Evolutionary conservation across 2,113 vertebrate species (phyloP), one percentile per base, ranked within the genome.

Genomic region (Naja naja): DNA sequence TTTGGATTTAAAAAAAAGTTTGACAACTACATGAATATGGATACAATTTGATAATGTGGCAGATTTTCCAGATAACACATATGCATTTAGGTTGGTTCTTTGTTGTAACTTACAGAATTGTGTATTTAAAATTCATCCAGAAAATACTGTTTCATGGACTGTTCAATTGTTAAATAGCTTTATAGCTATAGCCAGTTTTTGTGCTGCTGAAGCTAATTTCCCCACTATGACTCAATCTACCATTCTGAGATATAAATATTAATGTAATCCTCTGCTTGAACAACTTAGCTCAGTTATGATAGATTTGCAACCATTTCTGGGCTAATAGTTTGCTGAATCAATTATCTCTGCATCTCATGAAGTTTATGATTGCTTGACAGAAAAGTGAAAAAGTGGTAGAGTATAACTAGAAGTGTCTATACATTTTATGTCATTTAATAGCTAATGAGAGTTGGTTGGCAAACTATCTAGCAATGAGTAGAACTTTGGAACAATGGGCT

Each of bases 271-370:
- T 91, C 55, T 74, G 18, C 85, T 88, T 93, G n/a, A 94, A 91
- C 49, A 94, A 10, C 18, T 87, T 89, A 53, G 14, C 9, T 39
- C 11, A 74, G 56, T 49, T 93, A 92, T 92, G 87, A n/a, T n/a
- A 91, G 8, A 94, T 91, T 89, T 89, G 10, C 4, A 89, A 55
- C 1, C 5, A 16, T 60, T 95, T 94, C 58, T 30, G 89, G 45
- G 6, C 30, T 92, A 64, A 93, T 92, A 94, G 92, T 81, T 93
- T 92, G 25, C 30, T 85, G 23, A 90, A 92, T 10, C 27, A 92
- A 81, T 52, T 86, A 90, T 81, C 49, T 58, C 52, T 56, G 9
- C 58, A 25, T 85, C n/a, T 49, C 74, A 91, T 54, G 12, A 92
- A 89, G 91, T 89, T 91, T 92, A 90, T 91, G 43, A 56, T 87